Evolutionary conservation across 2,113 vertebrate species (phyloP).

Genomic region (Agelaius tricolor): DNA sequence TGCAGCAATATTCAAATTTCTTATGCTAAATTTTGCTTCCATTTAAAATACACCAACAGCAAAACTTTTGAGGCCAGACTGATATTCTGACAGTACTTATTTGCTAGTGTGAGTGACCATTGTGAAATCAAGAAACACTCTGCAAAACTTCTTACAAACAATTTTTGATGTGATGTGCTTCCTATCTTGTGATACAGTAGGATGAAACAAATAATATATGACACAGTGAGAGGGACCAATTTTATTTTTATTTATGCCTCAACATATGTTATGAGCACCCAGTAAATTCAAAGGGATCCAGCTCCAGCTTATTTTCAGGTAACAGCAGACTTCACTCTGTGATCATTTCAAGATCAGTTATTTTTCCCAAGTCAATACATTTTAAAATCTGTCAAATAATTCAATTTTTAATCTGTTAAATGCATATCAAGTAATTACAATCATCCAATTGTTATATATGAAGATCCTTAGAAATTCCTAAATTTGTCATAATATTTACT

Average conservation of each 20-base stretch:
- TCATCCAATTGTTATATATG: not conserved
- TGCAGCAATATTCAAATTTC: not conserved
- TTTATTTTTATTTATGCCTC: not conserved
- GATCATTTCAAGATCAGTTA: not conserved
- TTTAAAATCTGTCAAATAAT: not conserved
- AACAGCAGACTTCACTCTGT: rapidly evolving
- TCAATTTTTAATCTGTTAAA: not conserved
- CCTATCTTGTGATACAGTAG: not conserved
- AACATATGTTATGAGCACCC: no score
- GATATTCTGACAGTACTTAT: not conserved
- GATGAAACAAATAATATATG: rapidly evolving
- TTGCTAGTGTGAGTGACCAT: not conserved
- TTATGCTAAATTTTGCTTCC: not conserved
- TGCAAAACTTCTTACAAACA: not conserved
- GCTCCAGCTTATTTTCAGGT: not conserved
- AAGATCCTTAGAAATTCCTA: not conserved
- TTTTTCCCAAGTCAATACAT: not conserved
- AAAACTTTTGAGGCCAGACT: not conserved
- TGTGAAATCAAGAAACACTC: not conserved
- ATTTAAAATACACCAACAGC: not conserved
- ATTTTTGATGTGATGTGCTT: not conserved
- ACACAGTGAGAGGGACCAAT: not conserved
- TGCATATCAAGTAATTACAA: not conserved
- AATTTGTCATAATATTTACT: not conserved
- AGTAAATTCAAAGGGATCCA: not conserved